Base-by-base conservation (phyloP, 2,113 vertebrate genomes). In the Marmota flaviventris region DNA sequence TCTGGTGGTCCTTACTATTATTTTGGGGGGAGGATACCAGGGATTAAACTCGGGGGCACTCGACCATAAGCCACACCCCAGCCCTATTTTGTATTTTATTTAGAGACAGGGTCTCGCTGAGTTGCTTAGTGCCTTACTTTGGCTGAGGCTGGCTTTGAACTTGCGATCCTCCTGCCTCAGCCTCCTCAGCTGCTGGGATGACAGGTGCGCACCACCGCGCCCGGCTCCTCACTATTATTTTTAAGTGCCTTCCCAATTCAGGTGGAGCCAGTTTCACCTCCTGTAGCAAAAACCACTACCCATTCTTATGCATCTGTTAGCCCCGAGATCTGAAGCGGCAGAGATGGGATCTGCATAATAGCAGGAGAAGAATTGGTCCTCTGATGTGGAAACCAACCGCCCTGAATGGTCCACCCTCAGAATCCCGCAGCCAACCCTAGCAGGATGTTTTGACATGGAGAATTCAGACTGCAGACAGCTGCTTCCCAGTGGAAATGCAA, bases 371-470 rank as follows among this genome's bases (percentile, higher is more conserved):
- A 92, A 77, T 82, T 63, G 69, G 45, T 95, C 70, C 91, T 95
- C 73, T 89, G 91, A 90, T 84, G 88, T 84, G 93, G 82, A 97
- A 94, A 86, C 48, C 42, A 39, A 70, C 88, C 42, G 89, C 67
- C 75, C 94, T 27, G 65, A 92, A 93, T 79, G 10, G 79, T 73
- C 97, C 89, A 72, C 83, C 73, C 96, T 86, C 94, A 93, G 95
- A 93, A 63, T 69, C 39, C 86, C 86, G 77, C 85, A 27, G 93
- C 61, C 87, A 91, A 42, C 48, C 75, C 37, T 72, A 53, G 45
- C 51, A 76, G 73, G 78, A 75, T 91, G 91, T 96, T 97, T 94
- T 96, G 97, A 96, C 96, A 81, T 14, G 65, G n/a, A 89, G 3
- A 63, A 94, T 91, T 95, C 88, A 89, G 88, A 81, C 85, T 95